Conservation (phyloP, 2,888 invertebrate genomes). For the Bombylius discolor region DNA sequence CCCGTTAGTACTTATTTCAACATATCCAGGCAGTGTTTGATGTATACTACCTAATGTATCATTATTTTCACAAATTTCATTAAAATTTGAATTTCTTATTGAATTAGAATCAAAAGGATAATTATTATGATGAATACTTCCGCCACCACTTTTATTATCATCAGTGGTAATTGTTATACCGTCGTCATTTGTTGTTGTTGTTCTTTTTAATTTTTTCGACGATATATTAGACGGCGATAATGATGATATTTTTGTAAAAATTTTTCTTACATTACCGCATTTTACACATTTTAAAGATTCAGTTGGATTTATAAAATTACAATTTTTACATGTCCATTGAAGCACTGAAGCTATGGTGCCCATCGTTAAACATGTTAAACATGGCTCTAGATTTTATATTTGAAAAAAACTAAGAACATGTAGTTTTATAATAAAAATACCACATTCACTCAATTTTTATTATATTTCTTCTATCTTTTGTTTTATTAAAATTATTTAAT, state of each 20-base stretch:
- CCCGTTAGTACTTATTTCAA: slow-evolving; percentile 22
- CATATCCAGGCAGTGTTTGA: slow-evolving; percentile 20
- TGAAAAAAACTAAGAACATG: no score
- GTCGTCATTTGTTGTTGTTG: slow-evolving; percentile 18
- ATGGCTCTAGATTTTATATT: slow-evolving; percentile 19
- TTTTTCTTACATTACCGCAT: slow-evolving; percentile 58
- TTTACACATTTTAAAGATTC: slow-evolving; percentile 72
- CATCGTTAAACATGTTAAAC: slow-evolving; percentile 40
- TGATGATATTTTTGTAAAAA: slow-evolving; percentile 20
- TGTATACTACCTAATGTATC: slow-evolving; percentile 5
- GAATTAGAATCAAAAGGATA: no score
- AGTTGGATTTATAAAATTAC: slow-evolving; percentile 79
- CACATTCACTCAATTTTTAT: no score
- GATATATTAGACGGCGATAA: slow-evolving; percentile 10
- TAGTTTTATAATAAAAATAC: no score
- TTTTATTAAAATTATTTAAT: no score
- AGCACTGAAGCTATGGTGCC: slow-evolving; percentile 88
- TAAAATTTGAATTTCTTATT: no score
- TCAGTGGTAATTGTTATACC: neutral
- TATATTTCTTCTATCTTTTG: no score
- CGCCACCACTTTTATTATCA: no score
- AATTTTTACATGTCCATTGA: slow-evolving; percentile 83
- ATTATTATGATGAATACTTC: no score
- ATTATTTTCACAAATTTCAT: no score
- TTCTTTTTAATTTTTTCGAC: slow-evolving; percentile 2